Percentiles rank a stretch among this genome's conserved stretches.
Evolutionary conservation across 2,888 invertebrate genomes (phyloP).

Genomic region (Electrophaes corylata): DNA sequence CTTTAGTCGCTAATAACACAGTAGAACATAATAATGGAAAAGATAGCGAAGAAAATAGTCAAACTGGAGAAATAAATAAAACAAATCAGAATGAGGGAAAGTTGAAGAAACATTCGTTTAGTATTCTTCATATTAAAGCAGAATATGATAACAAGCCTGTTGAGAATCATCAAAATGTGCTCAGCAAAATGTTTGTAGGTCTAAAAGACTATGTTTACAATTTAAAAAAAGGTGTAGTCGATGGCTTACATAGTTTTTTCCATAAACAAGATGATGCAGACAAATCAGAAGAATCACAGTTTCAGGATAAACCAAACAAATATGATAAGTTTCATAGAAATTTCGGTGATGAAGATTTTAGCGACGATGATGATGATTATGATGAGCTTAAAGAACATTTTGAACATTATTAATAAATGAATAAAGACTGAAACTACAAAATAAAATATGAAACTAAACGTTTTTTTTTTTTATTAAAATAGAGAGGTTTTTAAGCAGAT

Average conservation of each 20-base stretch:
- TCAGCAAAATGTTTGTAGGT: conserved; percentile 40
- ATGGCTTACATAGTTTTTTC: conserved; percentile 52
- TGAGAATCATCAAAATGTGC: conserved; percentile 12
- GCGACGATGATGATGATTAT: conserved; percentile 14
- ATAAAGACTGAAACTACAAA: not conserved
- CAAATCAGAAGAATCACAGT: conserved; percentile 4
- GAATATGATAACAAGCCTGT: conserved; percentile 45
- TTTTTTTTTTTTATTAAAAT: not conserved
- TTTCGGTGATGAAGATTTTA: conserved; percentile 14
- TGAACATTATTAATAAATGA: not conserved
- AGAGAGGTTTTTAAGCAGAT: too few relatives aligned
- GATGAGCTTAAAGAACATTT: conserved; percentile 16
- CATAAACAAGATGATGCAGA: conserved; percentile 38
- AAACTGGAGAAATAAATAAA: conserved; percentile 26
- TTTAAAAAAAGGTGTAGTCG: conserved; percentile 50
- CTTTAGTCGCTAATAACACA: conserved; percentile 26
- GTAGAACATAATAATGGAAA: conserved; percentile 17
- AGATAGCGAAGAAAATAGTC: conserved; percentile 17
- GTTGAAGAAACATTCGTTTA: conserved; percentile 36
- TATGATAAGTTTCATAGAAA: conserved; percentile 19
- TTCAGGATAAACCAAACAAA: conserved; percentile 5
- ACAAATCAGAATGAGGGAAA: conserved; percentile 3
- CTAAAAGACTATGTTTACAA: conserved; percentile 51
- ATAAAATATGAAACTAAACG: not conserved
- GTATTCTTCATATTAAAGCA: conserved; percentile 51